Evolutionary conservation across 2,113 vertebrate species (phyloP).

Genomic region (Sapayoa aenigma): DNA sequence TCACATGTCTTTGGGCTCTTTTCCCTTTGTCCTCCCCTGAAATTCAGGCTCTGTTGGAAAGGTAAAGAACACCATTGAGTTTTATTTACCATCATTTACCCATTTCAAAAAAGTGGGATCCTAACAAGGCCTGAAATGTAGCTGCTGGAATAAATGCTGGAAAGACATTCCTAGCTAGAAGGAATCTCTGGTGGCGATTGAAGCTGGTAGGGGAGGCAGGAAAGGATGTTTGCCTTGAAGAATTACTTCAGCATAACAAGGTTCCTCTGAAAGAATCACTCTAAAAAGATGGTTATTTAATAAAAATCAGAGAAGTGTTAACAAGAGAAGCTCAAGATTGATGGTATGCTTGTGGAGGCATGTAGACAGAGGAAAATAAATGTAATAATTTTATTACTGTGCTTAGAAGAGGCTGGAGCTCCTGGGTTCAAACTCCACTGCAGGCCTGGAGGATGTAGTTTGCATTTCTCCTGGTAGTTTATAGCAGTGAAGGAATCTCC

Average conservation of each 20-base stretch:
- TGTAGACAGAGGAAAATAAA: background rate
- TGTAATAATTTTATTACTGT: background rate
- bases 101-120: background rate
- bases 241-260: background rate
- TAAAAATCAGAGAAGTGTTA: background rate
- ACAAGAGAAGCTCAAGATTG: background rate
- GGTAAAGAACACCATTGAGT: background rate
- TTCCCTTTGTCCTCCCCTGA: background rate
- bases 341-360: background rate
- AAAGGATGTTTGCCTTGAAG: background rate
- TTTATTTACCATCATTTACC: background rate
- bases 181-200: background rate
- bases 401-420: background rate
- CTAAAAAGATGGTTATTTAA: background rate
- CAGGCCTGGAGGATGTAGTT: slow-evolving; percentile 9
- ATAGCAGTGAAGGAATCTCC: background rate
- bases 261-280: background rate
- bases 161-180: background rate
- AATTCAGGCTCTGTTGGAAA: background rate
- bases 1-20: background rate
- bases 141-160: background rate
- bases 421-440: background rate
- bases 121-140: background rate
- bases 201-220: background rate
- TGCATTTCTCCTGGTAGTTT: background rate